These are phyloP conservation scores for Brachyhypopomus gauderio DNA, from an alignment of 2,113 vertebrate genomes.

Conservation along the genomic window DNA sequence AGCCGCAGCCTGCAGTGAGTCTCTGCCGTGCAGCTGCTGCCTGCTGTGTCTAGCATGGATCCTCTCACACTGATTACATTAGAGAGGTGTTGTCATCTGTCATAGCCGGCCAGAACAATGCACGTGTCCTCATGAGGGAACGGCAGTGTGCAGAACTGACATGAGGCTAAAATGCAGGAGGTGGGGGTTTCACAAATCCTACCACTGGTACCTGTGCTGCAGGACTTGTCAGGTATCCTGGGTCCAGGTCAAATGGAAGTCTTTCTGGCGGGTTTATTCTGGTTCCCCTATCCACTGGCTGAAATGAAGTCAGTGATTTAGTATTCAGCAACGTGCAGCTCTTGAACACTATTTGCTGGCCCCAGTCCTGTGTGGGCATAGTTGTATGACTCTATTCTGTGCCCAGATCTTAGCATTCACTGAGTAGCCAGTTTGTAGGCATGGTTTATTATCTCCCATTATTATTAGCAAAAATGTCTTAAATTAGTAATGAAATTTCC, in stretches of 20 bases:
- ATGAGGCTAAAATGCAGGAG: constrained; percentile 10
- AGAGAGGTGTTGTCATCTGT: constrained; percentile 25
- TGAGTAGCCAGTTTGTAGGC: neutral
- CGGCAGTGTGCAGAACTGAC: neutral
- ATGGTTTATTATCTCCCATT: neutral
- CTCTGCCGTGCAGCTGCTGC: constrained; percentile 23
- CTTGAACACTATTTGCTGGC: neutral
- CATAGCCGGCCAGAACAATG: constrained; percentile 26
- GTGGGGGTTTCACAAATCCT: neutral
- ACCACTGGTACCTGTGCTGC: neutral
- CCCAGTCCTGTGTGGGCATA: neutral
- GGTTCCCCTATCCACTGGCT: neutral
- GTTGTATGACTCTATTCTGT: neutral
- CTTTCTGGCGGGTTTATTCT: neutral
- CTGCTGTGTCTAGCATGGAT: neutral
- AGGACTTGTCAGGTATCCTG: neutral
- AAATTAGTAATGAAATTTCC: too few relatives aligned
- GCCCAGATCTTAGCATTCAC: neutral
- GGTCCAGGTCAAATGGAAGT: neutral
- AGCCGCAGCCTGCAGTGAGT: constrained; percentile 21
- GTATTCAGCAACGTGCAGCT: neutral
- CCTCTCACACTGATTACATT: constrained; percentile 31
- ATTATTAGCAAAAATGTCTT: neutral
- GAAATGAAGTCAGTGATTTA: neutral
- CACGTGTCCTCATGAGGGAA: neutral